These are phyloP conservation scores for Danio aesculapii DNA, from an alignment of 2,797 vertebrate genomes.

Conservation along the genomic window DNA sequence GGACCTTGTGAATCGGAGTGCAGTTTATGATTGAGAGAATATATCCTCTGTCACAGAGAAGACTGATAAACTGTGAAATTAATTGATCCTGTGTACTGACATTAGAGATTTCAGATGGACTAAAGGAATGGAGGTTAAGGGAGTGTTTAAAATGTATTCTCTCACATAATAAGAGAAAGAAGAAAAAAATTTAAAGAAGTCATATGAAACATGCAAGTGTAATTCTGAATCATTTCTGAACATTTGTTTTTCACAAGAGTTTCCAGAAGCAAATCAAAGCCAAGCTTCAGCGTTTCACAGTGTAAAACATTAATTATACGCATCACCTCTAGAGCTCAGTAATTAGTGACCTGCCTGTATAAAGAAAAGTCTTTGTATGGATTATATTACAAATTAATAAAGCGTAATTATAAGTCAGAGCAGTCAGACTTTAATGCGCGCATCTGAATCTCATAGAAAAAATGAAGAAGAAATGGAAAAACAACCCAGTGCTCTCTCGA, in stretches of 20 bases:
- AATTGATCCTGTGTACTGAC: conserved; percentile 36
- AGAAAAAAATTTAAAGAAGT: background rate
- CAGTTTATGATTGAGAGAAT: conserved; percentile 13
- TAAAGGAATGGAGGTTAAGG: conserved; percentile 44
- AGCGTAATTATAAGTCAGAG: background rate
- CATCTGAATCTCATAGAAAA: conserved; percentile 27
- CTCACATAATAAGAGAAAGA: conserved; percentile 5
- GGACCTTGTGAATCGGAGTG: background rate
- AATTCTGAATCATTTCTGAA: background rate
- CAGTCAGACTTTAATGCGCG: conserved; percentile 28
- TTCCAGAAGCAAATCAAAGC: background rate
- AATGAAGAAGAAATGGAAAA: conserved; percentile 6
- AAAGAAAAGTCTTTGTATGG: background rate
- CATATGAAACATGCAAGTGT: background rate
- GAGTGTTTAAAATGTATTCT: conserved; percentile 29
- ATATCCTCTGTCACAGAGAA: conserved; percentile 16
- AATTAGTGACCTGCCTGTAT: conserved; percentile 19
- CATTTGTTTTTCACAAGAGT: background rate
- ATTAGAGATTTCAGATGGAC: conserved; percentile 37
- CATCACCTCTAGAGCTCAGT: background rate
- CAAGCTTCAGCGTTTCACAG: background rate
- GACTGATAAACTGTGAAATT: conserved; percentile 30
- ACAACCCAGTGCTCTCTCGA: conserved; percentile 15
- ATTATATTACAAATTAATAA: conserved; percentile 21
- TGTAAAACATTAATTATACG: conserved; percentile 30